Evolutionary conservation across 1,140 invertebrate species (phyloP), one percentile per base, ranked within the genome.

Genomic region (Ceratina calcarata): DNA sequence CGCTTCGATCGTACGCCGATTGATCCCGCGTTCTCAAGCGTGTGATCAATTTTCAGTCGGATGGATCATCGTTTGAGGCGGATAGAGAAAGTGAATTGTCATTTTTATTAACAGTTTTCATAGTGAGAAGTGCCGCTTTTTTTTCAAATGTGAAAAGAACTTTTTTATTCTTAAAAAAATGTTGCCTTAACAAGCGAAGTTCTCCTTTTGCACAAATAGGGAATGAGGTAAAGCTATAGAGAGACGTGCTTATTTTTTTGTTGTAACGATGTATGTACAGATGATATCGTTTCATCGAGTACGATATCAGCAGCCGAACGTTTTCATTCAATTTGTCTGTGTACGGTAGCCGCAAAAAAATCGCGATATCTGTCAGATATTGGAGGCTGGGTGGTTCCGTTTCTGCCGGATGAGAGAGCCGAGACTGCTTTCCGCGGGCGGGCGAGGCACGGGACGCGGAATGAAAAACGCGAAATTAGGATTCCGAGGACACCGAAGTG

Each of bases 391-490:
- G 58, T 16, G 78, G 51, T 49, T 67, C 53, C 67, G 73, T 58
- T 58, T 82, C 70, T 70, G 68, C 65, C 57, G 62, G 27, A 58
- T 68, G 72, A 72, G 37, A 45, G 37, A 45, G 37, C 37, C 66
- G 70, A 51, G 32, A 49, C 13, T 45, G 76, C n/a, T 32, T 32
- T 1, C 49, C 65, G 16, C 24, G n/a, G 78, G 22, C 58, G 57
- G 53, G 22, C 20, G 62, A 24, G 72, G 64, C 13, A n/a, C 55
- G 49, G 57, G 72, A 51, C 60, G 69, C 1, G 18, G 74, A 77
- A 68, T 84, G 76, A 86, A 87, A 86, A 86, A 86, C 84, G 86
- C 83, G 83, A 88, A 88, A 88, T 87, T 87, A 81, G 82, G 81
- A 82, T 86, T 88, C 85, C 79, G 82, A 86, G 87, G 82, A 86